Conservation (phyloP, 2,797 vertebrate species). For the Emydoidea blandingii region DNA sequence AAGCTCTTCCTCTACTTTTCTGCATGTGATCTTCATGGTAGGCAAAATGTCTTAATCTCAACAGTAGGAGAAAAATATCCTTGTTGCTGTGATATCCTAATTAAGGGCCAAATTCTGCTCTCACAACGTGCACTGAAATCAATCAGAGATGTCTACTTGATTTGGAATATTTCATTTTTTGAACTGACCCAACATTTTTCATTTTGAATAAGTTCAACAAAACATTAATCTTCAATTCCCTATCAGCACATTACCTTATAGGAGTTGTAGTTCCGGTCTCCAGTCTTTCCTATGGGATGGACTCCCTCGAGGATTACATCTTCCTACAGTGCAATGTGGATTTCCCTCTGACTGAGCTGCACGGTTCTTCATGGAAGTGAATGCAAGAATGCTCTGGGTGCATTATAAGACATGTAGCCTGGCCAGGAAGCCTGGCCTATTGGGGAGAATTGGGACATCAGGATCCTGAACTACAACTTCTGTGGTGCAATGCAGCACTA, state of each 20-base stretch:
- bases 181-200: background rate
- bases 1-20: background rate
- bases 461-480: background rate
- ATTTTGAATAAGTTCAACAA: background rate
- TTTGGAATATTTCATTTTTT: background rate
- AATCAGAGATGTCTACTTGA: background rate
- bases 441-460: background rate
- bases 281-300: background rate
- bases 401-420: background rate
- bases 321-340: background rate
- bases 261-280: background rate
- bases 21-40: background rate
- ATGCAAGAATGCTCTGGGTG: background rate
- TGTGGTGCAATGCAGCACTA: background rate
- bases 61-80: background rate
- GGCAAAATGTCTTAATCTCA: background rate
- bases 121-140: background rate
- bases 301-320: background rate
- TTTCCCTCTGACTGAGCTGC: background rate
- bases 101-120: background rate
- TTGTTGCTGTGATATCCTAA: background rate
- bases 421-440: background rate
- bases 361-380: background rate
- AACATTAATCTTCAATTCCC: background rate
- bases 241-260: background rate